Evolutionary conservation across 2,888 invertebrate species (phyloP).

Genomic region (Rosalia funebris): DNA sequence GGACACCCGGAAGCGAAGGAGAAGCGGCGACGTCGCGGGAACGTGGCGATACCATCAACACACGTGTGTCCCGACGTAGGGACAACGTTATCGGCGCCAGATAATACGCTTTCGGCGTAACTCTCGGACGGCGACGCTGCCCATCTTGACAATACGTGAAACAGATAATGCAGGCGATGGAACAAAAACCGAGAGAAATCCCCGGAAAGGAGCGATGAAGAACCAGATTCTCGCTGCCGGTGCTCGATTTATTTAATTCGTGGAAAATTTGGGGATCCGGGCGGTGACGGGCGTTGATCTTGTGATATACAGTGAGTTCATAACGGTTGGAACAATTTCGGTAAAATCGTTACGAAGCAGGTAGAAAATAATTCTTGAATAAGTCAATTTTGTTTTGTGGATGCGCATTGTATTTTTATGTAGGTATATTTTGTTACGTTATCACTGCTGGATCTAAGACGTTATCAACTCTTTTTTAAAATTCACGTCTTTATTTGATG

Average conservation of each 20-base stretch:
- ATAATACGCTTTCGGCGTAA: constrained; percentile 54
- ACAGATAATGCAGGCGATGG: constrained; percentile 27
- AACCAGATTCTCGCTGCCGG: neutral
- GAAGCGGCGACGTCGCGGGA: constrained; percentile 27
- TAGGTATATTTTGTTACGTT: no score
- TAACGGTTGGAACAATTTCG: no score
- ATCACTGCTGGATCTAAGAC: no score
- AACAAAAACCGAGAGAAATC: constrained; percentile 10
- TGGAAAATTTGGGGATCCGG: neutral
- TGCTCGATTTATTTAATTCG: neutral
- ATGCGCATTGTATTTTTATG: no score
- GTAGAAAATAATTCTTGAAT: no score
- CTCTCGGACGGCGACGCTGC: constrained; percentile 49
- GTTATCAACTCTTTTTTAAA: no score
- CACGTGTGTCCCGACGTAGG: constrained; percentile 50
- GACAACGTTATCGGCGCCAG: constrained; percentile 54
- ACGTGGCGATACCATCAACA: constrained; percentile 49
- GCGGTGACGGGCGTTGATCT: neutral
- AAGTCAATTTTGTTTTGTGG: no score
- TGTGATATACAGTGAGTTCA: no score
- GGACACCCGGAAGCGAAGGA: constrained; percentile 22
- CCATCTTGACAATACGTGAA: constrained; percentile 38
- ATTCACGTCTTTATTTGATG: no score
- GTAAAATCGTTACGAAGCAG: no score
- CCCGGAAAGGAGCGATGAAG: neutral